phyloP scores from a whole-genome alignment of 2,113 vertebrate species.

The Muntiacus muntjak region DNA sequence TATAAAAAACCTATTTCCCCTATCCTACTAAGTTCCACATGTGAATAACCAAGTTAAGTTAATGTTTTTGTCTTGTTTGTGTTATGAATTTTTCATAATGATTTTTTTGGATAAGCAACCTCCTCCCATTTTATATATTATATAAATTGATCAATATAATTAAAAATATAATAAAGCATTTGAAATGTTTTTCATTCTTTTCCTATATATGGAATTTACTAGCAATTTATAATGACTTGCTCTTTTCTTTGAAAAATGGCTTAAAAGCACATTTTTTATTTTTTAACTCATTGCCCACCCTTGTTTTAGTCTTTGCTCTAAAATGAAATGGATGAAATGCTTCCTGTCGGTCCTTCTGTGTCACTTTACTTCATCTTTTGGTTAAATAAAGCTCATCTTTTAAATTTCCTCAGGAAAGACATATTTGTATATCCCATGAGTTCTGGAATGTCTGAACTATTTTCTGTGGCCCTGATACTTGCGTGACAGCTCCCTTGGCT shows the following conservation, averaged over 20 bases:
- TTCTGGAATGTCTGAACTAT: background rate
- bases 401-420: background rate
- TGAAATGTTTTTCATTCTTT: slow-evolving; percentile 14
- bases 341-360: background rate
- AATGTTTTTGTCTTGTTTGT: slow-evolving; percentile 29
- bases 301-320: slow-evolving; percentile 4
- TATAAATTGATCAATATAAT: background rate
- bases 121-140: background rate
- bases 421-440: background rate
- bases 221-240: background rate
- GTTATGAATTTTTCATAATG: background rate
- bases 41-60: background rate
- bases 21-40: background rate
- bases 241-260: slow-evolving; percentile 5
- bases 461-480: background rate
- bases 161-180: slow-evolving; percentile 5
- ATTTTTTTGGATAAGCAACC: background rate
- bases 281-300: background rate
- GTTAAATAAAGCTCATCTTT: background rate
- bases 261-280: background rate
- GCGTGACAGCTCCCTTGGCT: background rate
- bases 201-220: background rate
- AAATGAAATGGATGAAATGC: background rate
- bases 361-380: background rate
- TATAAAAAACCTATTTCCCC: background rate